phyloP scores from a whole-genome alignment of 1,140 invertebrate species.

The Sycobia sp. region DNA sequence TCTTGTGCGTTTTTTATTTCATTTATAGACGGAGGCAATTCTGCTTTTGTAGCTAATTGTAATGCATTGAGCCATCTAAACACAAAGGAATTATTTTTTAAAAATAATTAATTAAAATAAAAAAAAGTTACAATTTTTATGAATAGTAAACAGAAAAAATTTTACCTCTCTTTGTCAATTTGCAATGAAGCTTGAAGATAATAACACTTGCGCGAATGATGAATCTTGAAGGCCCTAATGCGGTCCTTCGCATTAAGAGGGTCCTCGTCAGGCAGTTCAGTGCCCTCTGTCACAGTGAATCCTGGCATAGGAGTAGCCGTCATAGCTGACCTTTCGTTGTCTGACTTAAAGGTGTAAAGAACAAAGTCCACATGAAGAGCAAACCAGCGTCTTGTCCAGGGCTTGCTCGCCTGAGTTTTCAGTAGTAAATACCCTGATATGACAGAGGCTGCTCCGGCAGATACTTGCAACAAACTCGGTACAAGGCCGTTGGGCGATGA shows the following conservation, averaged over 20 bases:
- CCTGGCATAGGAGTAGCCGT: slow-evolving; percentile 71
- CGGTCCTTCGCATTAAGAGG: slow-evolving; percentile 55
- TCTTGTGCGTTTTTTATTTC: slow-evolving; percentile 46
- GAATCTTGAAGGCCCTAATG: slow-evolving; percentile 64
- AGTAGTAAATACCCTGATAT: slow-evolving; percentile 67
- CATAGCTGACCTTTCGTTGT: slow-evolving; percentile 65
- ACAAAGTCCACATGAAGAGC: slow-evolving; percentile 69
- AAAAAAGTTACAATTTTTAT: too few relatives aligned
- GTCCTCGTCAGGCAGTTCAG: slow-evolving; percentile 52
- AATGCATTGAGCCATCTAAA: slow-evolving; percentile 59
- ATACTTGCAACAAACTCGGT: slow-evolving; percentile 62
- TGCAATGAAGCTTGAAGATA: slow-evolving; percentile 63
- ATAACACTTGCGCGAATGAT: slow-evolving; percentile 65
- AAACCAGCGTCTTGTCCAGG: slow-evolving; percentile 68
- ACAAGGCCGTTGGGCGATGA: slow-evolving; percentile 53
- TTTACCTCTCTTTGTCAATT: slow-evolving; percentile 59
- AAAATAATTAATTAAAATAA: too few relatives aligned
- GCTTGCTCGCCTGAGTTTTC: slow-evolving; percentile 65
- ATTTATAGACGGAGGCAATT: slow-evolving; percentile 54
- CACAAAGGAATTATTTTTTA: too few relatives aligned
- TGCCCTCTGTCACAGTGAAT: slow-evolving; percentile 59
- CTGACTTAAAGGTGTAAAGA: slow-evolving; percentile 68
- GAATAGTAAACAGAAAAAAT: neutral
- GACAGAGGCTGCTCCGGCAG: slow-evolving; percentile 64
- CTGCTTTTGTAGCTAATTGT: slow-evolving; percentile 61